phyloP scores from a whole-genome alignment of 2,888 invertebrate species.

The Agelastica alni region DNA sequence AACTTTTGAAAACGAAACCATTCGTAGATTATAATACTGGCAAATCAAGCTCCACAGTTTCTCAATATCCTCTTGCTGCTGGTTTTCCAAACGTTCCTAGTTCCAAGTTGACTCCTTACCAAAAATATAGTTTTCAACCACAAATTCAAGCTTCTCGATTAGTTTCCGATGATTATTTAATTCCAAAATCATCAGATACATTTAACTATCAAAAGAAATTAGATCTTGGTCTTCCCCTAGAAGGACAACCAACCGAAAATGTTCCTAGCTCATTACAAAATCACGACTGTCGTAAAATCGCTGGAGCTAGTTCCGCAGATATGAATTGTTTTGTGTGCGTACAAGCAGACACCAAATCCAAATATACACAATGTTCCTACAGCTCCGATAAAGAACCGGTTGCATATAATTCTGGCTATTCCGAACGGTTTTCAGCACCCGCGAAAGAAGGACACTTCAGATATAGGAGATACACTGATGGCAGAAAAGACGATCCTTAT shows the following conservation, averaged over 20 bases:
- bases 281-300: slow-evolving; percentile 65
- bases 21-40: slow-evolving; percentile 43
- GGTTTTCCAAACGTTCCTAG: slow-evolving; percentile 29
- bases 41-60: slow-evolving; percentile 45
- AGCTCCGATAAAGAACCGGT: slow-evolving; percentile 58
- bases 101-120: slow-evolving; percentile 45
- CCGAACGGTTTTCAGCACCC: slow-evolving; percentile 49
- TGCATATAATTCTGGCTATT: slow-evolving; percentile 52
- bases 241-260: slow-evolving; percentile 40
- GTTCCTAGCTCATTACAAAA: slow-evolving; percentile 37
- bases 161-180: not conserved
- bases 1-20: slow-evolving; percentile 28
- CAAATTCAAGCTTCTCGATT: slow-evolving; percentile 18
- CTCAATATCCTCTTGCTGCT: slow-evolving; percentile 41
- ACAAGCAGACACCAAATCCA: slow-evolving; percentile 60
- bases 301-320: slow-evolving; percentile 58
- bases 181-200: slow-evolving; percentile 37
- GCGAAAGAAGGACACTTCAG: slow-evolving; percentile 46
- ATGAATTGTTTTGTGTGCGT: slow-evolving; percentile 63
- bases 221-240: slow-evolving; percentile 19
- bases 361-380: slow-evolving; percentile 64
- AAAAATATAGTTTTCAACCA: slow-evolving; percentile 48
- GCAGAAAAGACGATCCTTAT: slow-evolving; percentile 59
- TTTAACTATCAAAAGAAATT: slow-evolving; percentile 52
- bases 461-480: slow-evolving; percentile 55